Base-by-base conservation (phyloP, 2,888 invertebrate species). In the Rhyacophila evoluta region DNA sequence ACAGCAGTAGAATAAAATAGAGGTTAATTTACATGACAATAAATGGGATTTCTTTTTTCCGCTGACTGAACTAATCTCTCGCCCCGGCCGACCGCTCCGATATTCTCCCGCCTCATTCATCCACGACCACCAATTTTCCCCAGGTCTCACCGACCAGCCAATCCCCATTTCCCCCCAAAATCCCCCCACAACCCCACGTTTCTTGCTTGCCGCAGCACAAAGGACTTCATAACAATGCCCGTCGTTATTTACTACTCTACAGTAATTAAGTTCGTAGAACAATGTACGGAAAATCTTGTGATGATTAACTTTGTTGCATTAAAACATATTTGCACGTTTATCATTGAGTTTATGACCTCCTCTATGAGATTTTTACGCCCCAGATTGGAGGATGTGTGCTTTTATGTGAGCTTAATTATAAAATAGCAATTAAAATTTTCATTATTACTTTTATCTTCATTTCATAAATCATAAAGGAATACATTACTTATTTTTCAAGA, bases 251-350 rank as follows among this genome's bases (percentile, higher is more conserved):
- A 77, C 72, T 33, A 41, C 81, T 79, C 79, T 41, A 74, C 70
- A 74, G 76, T 77, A 79, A 81, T 79, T 79, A 79, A 81, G 77
- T 76, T 77, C 29, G 41, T 38, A 28, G 75, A 81, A 81, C 77
- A 79, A 79, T 76, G 75, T 37, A 41, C 28, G 27, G 67, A 74
- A 76, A 79, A 81, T 75, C 79, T 81, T 41, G 76, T 55, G 38
- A 75, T 73, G 71, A 74, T 77, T 79, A 79, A 78, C 80, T 72
- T 70, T 72, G 27, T 37, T 67, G 72, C 72, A 72, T 37, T 55
- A 69, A 76, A 71, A 70, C 39, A 37, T 75, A 36, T 15, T 75
- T 38, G 36, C 55, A 55, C 41, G 12, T 74, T 74, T 29, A 15
- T 15, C 55, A 39, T 55, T 37, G 37, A 28, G 55, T 55, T 55